These are phyloP conservation scores for Mastomys natalensis DNA, from an alignment of 2,113 vertebrate genomes.

Conservation along the genomic window DNA sequence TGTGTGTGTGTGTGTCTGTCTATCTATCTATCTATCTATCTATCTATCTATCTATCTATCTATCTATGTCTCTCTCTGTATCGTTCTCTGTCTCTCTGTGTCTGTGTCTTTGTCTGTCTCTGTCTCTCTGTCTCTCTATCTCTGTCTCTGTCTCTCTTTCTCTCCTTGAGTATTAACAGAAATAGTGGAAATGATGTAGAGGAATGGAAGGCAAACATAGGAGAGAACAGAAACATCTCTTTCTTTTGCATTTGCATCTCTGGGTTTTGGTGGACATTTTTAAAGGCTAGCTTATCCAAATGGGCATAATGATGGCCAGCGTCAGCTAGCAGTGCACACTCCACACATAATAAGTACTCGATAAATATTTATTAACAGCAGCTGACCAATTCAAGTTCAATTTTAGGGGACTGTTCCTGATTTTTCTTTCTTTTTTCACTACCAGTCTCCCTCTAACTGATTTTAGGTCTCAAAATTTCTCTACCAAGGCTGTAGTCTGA, in stretches of 20 bases:
- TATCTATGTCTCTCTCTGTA: background rate
- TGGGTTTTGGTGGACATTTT: conserved; percentile 23
- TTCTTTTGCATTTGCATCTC: background rate
- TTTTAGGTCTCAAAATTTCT: conserved; percentile 51
- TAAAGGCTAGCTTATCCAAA: conserved; percentile 36
- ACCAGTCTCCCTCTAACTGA: conserved; percentile 12
- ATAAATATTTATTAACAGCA: conserved; percentile 77
- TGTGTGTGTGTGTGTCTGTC: too few species aligned
- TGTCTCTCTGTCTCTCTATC: too few species aligned
- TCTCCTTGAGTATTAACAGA: background rate
- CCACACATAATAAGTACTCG: conserved; percentile 58
- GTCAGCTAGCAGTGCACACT: conserved; percentile 8
- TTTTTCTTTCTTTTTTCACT: background rate
- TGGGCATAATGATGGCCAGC: background rate
- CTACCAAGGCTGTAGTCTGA: background rate
- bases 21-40: background rate
- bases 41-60: too few species aligned
- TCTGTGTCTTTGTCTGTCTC: too few species aligned
- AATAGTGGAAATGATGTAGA: background rate
- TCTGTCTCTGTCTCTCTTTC: too few species aligned
- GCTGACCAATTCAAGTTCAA: conserved; percentile 65
- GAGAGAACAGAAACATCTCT: background rate
- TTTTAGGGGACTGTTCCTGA: conserved; percentile 46
- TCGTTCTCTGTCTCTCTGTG: too few species aligned
- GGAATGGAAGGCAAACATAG: background rate